phyloP scores from a whole-genome alignment of 2,113 vertebrate genomes.

The Edolisoma coerulescens region DNA sequence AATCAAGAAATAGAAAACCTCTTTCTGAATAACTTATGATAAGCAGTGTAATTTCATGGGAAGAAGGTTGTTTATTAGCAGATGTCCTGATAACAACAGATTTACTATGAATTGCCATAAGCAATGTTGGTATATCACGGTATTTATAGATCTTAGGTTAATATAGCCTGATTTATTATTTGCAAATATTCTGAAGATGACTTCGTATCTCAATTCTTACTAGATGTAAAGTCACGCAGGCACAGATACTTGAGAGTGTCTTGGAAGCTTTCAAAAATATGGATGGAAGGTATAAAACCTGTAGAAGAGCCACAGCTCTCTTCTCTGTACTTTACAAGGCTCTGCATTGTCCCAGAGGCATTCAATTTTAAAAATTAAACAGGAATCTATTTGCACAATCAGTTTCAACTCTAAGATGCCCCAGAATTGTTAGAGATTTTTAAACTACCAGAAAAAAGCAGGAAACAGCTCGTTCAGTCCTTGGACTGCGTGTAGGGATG shows the following conservation, averaged over 20 bases:
- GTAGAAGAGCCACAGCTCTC: not conserved
- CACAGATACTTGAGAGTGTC: not conserved
- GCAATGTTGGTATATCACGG: not conserved
- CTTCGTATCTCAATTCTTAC: not conserved
- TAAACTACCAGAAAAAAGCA: not conserved
- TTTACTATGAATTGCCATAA: not conserved
- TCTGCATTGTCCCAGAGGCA: not conserved
- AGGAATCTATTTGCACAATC: not conserved
- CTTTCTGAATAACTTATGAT: not conserved
- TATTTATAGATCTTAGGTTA: not conserved
- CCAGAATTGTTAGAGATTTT: not conserved
- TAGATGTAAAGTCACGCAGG: not conserved
- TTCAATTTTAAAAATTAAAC: not conserved
- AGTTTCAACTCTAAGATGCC: not conserved
- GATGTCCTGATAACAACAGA: not conserved
- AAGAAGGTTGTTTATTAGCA: not conserved
- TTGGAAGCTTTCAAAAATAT: not conserved
- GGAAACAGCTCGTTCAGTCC: not conserved
- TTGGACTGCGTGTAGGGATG: accelerated
- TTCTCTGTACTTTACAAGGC: not conserved
- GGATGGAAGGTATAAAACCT: not conserved
- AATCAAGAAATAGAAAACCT: not conserved
- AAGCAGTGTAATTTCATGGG: not conserved
- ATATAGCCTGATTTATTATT: not conserved
- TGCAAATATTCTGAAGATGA: not conserved